Conservation (phyloP, 2,888 invertebrate genomes). For the Drosophila siamana region DNA sequence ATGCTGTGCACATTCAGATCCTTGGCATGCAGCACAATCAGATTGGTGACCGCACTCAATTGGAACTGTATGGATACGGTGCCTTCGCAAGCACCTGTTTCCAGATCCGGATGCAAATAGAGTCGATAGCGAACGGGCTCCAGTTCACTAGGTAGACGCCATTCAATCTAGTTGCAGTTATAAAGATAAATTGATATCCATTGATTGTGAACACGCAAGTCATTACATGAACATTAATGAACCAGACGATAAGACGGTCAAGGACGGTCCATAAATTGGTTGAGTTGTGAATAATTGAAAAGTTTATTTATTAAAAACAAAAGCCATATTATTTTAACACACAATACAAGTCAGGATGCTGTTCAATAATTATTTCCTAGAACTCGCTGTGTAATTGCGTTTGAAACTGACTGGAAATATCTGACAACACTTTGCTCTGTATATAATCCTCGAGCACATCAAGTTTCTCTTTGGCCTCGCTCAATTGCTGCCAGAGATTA, state of each 20-base stretch:
- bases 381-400: conserved; percentile 3
- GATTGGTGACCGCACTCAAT: conserved; percentile 66
- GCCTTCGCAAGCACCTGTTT: conserved; percentile 69
- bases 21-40: conserved; percentile 80
- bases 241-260: conserved; percentile 32
- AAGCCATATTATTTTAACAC: not conserved
- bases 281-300: conserved; percentile 17
- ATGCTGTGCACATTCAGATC: conserved; percentile 71
- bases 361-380: not conserved
- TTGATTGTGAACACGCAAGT: conserved; percentile 23
- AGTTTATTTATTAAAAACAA: conserved; percentile 6
- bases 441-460: conserved; percentile 72
- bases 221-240: not conserved
- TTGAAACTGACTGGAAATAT: not conserved
- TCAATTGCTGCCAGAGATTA: conserved; percentile 56
- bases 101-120: conserved; percentile 73
- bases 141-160: conserved; percentile 77
- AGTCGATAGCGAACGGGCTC: conserved; percentile 76
- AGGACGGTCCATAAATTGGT: conserved; percentile 3
- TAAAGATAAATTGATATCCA: conserved; percentile 60
- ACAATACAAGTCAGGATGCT: not conserved
- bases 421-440: conserved; percentile 26
- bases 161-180: conserved; percentile 69
- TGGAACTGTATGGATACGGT: conserved; percentile 80
- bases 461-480: conserved; percentile 68